Base-by-base conservation (phyloP, 2,797 vertebrate species). In the Hozukius guyotensis region DNA sequence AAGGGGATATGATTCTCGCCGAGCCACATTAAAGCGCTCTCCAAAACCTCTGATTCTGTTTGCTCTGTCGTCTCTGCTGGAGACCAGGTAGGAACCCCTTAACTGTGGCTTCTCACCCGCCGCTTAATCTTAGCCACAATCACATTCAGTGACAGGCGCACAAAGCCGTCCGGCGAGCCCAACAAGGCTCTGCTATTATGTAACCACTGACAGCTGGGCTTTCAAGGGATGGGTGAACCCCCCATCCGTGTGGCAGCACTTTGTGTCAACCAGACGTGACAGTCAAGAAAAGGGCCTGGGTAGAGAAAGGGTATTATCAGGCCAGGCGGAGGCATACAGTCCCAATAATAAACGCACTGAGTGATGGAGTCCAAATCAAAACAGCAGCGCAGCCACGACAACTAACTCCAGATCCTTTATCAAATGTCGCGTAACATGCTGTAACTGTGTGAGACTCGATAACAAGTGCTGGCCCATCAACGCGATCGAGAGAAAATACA, bases 131-230 rank as follows among this genome's bases (percentile, higher is more conserved):
- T 77, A 91, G 84, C 91, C 93, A 90, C 94, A 96, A 95, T 95
- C 94, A 93, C 93, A 92, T 87, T 92, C 93, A 90, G 85, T 94
- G 94, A 95, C 95, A 95, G 89, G 89, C 82, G 27, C 93, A 96
- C 95, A 96, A 96, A 96, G 95, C 94, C 81, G 82, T 92, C 91
- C 89, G 72, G 88, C 87, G 63, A 94, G 89, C 88, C 94, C 94
- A 91, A 95, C 96, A 94, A 95, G 94, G 91, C 93, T 93, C 87
- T 52, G 91, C 95, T 95, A 95, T 96, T 96, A 96, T 96, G 94
- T 96, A 96, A 96, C 94, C 80, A 77, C 86, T 91, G 94, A 96
- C 95, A 96, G 95, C 95, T 96, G 95, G 94, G 94, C 92, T 91
- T 93, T 92, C 89, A 90, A 93, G 90, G 93, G 92, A 93, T 92